Evolutionary conservation across 1,140 invertebrate species (phyloP).

Genomic region (Pollicipes pollicipes): DNA sequence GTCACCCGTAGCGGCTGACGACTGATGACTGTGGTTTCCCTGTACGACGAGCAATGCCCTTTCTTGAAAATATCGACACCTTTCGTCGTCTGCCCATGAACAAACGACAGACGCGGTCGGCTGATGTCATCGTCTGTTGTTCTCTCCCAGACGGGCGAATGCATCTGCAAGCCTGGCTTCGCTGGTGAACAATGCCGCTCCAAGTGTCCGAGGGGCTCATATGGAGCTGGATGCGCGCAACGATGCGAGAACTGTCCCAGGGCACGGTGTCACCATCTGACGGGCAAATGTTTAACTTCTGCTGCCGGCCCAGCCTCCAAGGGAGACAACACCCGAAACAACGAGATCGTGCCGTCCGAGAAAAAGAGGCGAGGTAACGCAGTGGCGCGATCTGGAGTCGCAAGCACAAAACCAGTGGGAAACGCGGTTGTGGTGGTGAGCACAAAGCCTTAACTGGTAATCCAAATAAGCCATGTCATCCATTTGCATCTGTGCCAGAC

Average conservation of each 20-base stretch:
- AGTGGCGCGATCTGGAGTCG: too few relatives aligned
- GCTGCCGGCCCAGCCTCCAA: not conserved
- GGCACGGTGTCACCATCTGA: not conserved
- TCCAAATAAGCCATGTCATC: too few relatives aligned
- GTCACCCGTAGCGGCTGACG: too few relatives aligned
- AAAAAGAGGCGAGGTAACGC: constrained; percentile 7
- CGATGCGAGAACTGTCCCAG: not conserved
- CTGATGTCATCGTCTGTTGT: not conserved
- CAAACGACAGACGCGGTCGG: too few relatives aligned
- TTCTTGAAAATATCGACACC: too few relatives aligned
- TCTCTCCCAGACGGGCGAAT: constrained; percentile 36
- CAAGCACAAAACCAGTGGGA: too few relatives aligned
- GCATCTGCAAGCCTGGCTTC: constrained; percentile 58
- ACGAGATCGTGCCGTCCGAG: not conserved
- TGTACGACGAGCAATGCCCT: too few relatives aligned
- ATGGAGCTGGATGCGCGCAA: not conserved
- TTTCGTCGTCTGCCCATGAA: too few relatives aligned
- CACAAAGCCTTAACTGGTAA: too few relatives aligned
- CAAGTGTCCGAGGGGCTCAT: not conserved
- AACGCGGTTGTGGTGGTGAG: too few relatives aligned
- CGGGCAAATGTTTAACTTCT: not conserved
- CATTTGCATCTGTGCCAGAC: too few relatives aligned
- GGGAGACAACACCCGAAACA: not conserved
- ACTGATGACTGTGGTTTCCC: too few relatives aligned
- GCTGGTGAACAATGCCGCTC: constrained; percentile 25